Conservation (phyloP, 1,140 invertebrate species). For the Drosophila serrata region DNA sequence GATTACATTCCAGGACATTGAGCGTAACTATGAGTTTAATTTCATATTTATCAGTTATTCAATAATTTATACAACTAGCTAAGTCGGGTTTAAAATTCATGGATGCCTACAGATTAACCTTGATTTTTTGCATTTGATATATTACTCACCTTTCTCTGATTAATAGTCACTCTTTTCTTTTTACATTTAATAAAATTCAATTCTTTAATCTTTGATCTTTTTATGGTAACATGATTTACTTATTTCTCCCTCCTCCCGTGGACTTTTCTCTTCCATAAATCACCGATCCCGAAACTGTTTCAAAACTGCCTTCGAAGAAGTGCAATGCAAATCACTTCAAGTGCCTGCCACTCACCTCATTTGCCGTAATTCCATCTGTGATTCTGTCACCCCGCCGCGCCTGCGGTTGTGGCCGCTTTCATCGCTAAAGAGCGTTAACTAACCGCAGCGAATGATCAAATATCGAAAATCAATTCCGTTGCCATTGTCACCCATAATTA, state of each 20-base stretch:
- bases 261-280: conserved; percentile 2
- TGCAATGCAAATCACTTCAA: conserved; percentile 57
- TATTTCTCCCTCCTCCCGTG: neutral
- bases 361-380: conserved; percentile 69
- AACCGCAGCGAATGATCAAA: conserved; percentile 83
- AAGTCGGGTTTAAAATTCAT: neutral
- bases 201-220: conserved; percentile 4
- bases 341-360: conserved; percentile 48
- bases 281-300: neutral
- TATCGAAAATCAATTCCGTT: conserved; percentile 81
- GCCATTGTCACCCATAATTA: conserved; percentile 81
- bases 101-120: neutral
- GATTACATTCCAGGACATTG: conserved; percentile 29
- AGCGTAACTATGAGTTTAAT: neutral
- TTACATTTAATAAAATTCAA: neutral
- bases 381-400: conserved; percentile 39
- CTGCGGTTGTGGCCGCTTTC: conserved; percentile 44
- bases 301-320: neutral
- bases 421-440: conserved; percentile 79
- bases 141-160: neutral
- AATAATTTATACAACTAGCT: neutral
- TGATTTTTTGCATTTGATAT: neutral
- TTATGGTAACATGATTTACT: neutral
- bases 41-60: neutral
- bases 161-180: neutral